phyloP scores from a whole-genome alignment of 2,888 invertebrate species.

The Germaria angustata region DNA sequence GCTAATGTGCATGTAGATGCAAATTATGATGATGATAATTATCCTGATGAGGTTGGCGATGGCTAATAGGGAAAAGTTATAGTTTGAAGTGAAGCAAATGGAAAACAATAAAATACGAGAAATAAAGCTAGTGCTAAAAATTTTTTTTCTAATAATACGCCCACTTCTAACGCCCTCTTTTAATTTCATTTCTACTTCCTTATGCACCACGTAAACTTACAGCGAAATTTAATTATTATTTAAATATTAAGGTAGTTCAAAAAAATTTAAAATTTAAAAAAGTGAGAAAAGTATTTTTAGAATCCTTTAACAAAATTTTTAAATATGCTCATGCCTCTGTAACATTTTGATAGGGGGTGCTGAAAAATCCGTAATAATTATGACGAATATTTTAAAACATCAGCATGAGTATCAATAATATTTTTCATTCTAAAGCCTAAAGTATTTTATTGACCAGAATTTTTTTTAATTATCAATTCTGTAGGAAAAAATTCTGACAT shows the following conservation, averaged over 20 bases:
- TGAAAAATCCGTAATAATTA: too few relatives aligned
- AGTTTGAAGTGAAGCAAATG: conserved; percentile 45
- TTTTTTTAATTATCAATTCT: too few relatives aligned
- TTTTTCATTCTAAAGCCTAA: too few relatives aligned
- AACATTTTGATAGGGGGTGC: too few relatives aligned
- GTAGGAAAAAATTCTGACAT: too few relatives aligned
- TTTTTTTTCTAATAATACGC: conserved; percentile 48
- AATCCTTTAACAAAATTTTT: too few relatives aligned
- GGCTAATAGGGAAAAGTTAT: conserved; percentile 60
- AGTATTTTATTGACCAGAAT: too few relatives aligned
- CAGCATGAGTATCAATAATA: too few relatives aligned
- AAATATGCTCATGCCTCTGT: too few relatives aligned
- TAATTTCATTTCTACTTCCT: not conserved
- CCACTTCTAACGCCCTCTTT: conserved; percentile 60
- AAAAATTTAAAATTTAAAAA: not conserved
- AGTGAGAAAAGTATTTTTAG: too few relatives aligned
- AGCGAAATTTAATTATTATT: not conserved
- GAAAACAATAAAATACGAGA: conserved; percentile 27
- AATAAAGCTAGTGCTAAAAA: conserved; percentile 39
- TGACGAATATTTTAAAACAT: too few relatives aligned
- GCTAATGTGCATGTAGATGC: not conserved
- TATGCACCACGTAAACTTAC: not conserved
- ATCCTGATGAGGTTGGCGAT: conserved; percentile 26
- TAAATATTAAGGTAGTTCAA: not conserved
- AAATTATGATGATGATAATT: conserved; percentile 14